A percentile compares a stretch with the other conserved stretches of the same genome.
Evolutionary conservation across 2,888 invertebrate genomes (phyloP).

Genomic region (Smittia sp.): DNA sequence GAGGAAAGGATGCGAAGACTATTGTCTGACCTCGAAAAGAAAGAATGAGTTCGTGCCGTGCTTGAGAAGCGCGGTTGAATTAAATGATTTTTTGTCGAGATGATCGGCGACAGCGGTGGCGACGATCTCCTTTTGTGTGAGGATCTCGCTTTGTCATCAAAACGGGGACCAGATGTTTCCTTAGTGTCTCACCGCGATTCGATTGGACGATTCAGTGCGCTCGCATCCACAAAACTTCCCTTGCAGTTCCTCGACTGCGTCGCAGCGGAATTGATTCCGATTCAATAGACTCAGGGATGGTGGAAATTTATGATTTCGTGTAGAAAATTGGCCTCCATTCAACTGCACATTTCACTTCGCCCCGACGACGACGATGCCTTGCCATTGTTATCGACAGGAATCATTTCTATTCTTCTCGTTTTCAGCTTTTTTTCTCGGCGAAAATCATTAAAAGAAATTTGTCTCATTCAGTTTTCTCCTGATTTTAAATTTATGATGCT

Average conservation of each 20-base stretch:
- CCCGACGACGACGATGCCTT: not conserved
- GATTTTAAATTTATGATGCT: conserved; percentile 32
- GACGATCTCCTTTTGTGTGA: not conserved
- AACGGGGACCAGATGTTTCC: not conserved
- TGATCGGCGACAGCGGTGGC: not conserved
- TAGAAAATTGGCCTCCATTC: conserved; percentile 40
- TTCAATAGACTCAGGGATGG: conserved; percentile 19
- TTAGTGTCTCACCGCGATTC: not conserved
- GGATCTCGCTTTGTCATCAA: not conserved
- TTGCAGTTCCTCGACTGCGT: not conserved
- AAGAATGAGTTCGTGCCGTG: no score
- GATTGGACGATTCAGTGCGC: not conserved
- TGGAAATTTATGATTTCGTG: conserved; percentile 36
- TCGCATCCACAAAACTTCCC: not conserved
- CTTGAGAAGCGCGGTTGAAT: not conserved
- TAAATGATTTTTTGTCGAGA: not conserved
- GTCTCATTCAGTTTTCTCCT: conserved; percentile 30
- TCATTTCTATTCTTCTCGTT: not conserved
- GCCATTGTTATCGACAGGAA: not conserved
- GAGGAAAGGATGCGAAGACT: not conserved
- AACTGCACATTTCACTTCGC: conserved; percentile 1
- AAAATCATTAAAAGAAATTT: conserved; percentile 39
- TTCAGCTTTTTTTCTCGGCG: not conserved
- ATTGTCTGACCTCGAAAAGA: conserved; percentile 6
- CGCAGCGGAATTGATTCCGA: conserved; percentile 21